Base-by-base conservation (phyloP, 2,888 invertebrate species). In the Piscicola geometra region DNA sequence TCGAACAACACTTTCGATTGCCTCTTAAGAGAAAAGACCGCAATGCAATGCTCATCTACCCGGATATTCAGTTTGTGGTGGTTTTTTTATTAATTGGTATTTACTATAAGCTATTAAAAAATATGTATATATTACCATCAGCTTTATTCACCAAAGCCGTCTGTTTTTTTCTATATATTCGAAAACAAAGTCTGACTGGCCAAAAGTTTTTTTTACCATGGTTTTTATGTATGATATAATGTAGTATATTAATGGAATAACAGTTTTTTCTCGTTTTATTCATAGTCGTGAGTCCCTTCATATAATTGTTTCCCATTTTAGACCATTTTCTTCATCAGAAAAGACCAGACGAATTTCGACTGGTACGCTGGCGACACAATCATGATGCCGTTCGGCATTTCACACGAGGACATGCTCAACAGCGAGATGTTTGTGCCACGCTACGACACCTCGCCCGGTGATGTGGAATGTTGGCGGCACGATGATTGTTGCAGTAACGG, bases 1-100 rank as follows among this genome's bases (percentile, higher is more conserved):
- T 83, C 83, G 68, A 75, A 21, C 30, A 75, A 28, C 75, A 68
- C 28, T 67, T 75, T 28, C 25, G 52, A 47, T 30, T 5, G 25
- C n/a, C n/a, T n/a, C n/a, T n/a, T n/a, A 66, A 41, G 18, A 18
- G 47, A 25, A 67, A 68, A 41, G n/a, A 67, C 28, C 75, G 28
- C 28, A 47, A 21, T 5, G n/a, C 9, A 3, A 41, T 67, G 12
- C 32, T 68, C 28, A 50, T 41, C 0, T 68, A 75, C 64, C 67
- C 75, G 25, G 41, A 73, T n/a, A 36, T 73, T 21, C 60, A 21
- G 60, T 56, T 25, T 5, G 60, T 56, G 41, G 41, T 56, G 25
- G 60, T 56, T 56, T 56, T n/a, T n/a, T n/a, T n/a, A n/a, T n/a
- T n/a, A n/a, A n/a, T n/a, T n/a, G n/a, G n/a, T n/a, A n/a, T n/a